phyloP scores from a whole-genome alignment of 37 sponge, comb jelly and placozoan species.

The Crambe crambe region DNA sequence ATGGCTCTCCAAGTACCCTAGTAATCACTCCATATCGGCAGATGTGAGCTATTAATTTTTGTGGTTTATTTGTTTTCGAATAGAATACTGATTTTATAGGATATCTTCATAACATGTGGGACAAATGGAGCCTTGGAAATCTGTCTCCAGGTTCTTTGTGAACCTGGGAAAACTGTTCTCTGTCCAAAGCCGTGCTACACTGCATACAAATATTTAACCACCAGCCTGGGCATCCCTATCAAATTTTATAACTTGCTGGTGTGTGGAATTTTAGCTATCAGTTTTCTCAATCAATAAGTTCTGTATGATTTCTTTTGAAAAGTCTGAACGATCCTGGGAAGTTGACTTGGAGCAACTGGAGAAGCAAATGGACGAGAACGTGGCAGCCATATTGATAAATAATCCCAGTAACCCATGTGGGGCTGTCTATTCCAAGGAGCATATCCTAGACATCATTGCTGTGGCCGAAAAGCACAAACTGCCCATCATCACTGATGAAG shows the following conservation, averaged over 20 bases:
- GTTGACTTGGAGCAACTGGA: slow-evolving; percentile 89
- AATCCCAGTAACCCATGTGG: slow-evolving; percentile 99
- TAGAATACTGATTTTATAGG: slow-evolving; percentile 35
- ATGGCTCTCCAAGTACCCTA: slow-evolving; percentile 17
- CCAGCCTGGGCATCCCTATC: slow-evolving; percentile 43
- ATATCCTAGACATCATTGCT: slow-evolving; percentile 70
- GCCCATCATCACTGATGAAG: slow-evolving; percentile 91
- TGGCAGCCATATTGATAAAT: slow-evolving; percentile 81
- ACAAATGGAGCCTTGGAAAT: slow-evolving; percentile 87
- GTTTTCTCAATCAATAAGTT: background rate
- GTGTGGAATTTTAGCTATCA: background rate
- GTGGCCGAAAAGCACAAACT: slow-evolving; percentile 76
- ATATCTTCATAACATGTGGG: slow-evolving; percentile 76
- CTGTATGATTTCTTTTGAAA: background rate
- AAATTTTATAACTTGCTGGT: slow-evolving; percentile 76
- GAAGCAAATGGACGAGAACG: slow-evolving; percentile 78
- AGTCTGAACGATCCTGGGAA: slow-evolving; percentile 90
- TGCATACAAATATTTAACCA: slow-evolving; percentile 67
- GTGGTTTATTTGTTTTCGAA: too few relatives aligned
- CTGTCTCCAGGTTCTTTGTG: slow-evolving; percentile 47
- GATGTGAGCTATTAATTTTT: background rate
- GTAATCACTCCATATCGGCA: background rate
- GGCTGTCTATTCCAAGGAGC: slow-evolving; percentile 76
- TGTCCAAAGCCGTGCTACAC: slow-evolving; percentile 86
- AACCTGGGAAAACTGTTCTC: slow-evolving; percentile 76